These are phyloP conservation scores for Notolabrus celidotus DNA, from an alignment of 2,797 vertebrate species.

Conservation along the genomic window DNA sequence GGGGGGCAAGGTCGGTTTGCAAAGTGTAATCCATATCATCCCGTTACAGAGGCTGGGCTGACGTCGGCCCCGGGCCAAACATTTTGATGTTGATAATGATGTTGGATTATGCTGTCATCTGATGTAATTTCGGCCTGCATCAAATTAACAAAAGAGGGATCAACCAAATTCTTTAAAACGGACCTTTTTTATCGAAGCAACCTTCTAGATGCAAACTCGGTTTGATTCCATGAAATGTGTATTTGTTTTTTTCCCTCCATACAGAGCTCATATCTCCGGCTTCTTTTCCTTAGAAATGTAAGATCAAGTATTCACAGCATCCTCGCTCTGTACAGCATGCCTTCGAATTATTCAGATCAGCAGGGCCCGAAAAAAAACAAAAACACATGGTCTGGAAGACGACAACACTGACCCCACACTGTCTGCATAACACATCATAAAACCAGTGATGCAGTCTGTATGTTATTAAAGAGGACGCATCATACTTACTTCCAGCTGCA, in stretches of 20 bases:
- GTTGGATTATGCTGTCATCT: constrained; percentile 79
- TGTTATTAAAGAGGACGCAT: not conserved
- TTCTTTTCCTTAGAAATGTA: constrained; percentile 38
- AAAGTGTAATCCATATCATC: constrained; percentile 84
- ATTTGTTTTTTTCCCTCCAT: constrained; percentile 34
- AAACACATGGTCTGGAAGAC: constrained; percentile 22
- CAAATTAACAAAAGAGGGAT: constrained; percentile 77
- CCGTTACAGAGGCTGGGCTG: constrained; percentile 69
- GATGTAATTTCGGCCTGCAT: constrained; percentile 74
- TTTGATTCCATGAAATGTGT: too few relatives aligned
- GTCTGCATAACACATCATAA: constrained; percentile 31
- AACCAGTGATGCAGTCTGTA: constrained; percentile 4
- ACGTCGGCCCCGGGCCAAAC: constrained; percentile 60
- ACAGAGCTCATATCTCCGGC: constrained; percentile 37
- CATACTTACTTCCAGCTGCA: not conserved
- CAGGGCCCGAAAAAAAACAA: not conserved
- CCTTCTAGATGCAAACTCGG: constrained; percentile 55
- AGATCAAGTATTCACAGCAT: constrained; percentile 42
- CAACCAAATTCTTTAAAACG: constrained; percentile 67
- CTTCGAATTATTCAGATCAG: constrained; percentile 50
- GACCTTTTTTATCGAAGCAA: constrained; percentile 31
- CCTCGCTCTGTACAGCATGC: constrained; percentile 25
- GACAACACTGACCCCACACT: constrained; percentile 24
- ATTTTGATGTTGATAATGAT: constrained; percentile 75
- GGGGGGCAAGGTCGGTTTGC: constrained; percentile 73